These are phyloP conservation scores for Caenorhabditis inopinata DNA, from an alignment of 1,140 invertebrate species.

Conservation along the genomic window DNA sequence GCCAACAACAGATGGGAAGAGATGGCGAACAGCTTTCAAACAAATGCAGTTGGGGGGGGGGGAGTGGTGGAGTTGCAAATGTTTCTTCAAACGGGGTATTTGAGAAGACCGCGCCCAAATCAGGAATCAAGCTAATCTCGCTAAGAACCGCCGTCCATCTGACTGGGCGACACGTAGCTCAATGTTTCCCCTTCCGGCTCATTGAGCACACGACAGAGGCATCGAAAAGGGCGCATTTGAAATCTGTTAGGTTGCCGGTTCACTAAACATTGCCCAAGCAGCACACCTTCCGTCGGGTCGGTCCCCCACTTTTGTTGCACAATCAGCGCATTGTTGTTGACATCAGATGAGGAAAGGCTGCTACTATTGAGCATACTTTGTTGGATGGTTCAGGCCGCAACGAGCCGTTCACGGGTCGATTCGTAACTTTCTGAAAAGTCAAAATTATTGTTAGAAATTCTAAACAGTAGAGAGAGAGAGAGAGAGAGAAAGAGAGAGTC, in stretches of 20 bases:
- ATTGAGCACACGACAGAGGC: constrained; percentile 8
- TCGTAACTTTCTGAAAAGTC: no score
- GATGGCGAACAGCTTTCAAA: background rate
- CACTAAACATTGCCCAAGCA: constrained; percentile 30
- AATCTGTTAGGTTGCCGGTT: constrained; percentile 6
- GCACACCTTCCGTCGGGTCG: background rate
- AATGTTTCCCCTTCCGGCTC: constrained; percentile 30
- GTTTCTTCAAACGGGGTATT: no score
- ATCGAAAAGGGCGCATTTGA: constrained; percentile 30
- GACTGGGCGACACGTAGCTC: background rate
- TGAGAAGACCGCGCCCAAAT: background rate
- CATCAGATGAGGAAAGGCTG: background rate
- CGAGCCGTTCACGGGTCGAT: no score
- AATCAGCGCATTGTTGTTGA: background rate
- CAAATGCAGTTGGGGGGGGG: background rate
- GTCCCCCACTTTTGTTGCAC: constrained; percentile 15
- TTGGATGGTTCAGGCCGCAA: no score
- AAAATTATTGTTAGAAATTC: no score
- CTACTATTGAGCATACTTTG: no score
- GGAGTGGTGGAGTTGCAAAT: no score
- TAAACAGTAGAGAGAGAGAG: no score
- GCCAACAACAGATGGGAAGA: background rate
- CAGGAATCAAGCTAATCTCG: constrained; percentile 32
- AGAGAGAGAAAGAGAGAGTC: no score
- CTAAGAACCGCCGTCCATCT: background rate